A percentile compares a stretch with the other conserved stretches of the same genome.
These are phyloP conservation scores for Liopterus haemorrhoidalis DNA, from an alignment of 2,888 invertebrate genomes.

Conservation along the genomic window DNA sequence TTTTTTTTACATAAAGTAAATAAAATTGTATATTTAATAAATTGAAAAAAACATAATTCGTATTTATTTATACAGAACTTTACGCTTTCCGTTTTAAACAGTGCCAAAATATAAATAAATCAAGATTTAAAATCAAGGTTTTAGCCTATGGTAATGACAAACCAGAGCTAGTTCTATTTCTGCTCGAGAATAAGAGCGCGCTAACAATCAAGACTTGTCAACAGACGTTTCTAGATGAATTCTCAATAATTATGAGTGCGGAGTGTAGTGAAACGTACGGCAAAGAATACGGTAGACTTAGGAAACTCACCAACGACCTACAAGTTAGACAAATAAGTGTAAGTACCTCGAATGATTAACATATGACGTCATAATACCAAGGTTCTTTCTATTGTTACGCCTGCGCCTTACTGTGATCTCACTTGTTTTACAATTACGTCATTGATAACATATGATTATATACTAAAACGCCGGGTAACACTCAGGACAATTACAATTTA, in stretches of 20 bases:
- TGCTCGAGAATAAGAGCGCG: slow-evolving; percentile 29
- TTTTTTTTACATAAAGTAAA: slow-evolving; percentile 27
- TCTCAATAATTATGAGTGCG: slow-evolving; percentile 17
- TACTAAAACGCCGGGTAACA: no score
- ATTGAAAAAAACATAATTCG: slow-evolving; percentile 31
- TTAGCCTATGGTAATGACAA: slow-evolving; percentile 32
- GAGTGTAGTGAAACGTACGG: slow-evolving; percentile 48
- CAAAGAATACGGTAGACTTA: slow-evolving; percentile 62
- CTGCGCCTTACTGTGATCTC: no score
- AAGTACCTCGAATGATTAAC: no score
- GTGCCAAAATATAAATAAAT: slow-evolving; percentile 23
- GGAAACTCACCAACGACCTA: slow-evolving; percentile 62
- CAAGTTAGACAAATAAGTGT: slow-evolving; percentile 64
- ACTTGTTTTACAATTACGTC: no score
- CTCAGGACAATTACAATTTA: no score
- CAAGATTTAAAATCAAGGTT: slow-evolving; percentile 34
- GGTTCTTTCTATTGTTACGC: no score
- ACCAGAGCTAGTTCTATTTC: slow-evolving; percentile 21
- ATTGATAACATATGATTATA: no score
- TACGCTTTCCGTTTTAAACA: slow-evolving; percentile 3
- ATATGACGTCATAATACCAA: no score
- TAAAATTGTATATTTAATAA: no score
- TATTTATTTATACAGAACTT: no score
- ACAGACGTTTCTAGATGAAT: not conserved
- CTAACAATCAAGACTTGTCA: slow-evolving; percentile 27